phyloP scores from a whole-genome alignment of 2,797 vertebrate genomes.

The Ctenosaura bakeri region DNA sequence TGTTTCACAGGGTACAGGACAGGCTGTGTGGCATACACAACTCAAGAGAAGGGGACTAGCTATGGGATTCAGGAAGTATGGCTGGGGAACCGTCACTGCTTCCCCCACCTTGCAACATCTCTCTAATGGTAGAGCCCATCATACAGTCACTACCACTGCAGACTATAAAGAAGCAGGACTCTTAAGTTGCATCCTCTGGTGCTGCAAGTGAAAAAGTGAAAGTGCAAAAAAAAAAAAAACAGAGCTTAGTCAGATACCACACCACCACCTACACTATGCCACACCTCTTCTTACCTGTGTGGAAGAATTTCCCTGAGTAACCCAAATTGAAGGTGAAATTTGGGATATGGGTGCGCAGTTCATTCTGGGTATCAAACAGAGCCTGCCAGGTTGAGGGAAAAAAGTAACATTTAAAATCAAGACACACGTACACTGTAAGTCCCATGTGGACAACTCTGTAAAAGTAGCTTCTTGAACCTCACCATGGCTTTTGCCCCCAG shows the following conservation, averaged over 20 bases:
- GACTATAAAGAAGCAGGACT: no score
- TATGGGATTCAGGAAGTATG: background rate
- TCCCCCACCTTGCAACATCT: background rate
- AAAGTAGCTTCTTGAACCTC: background rate
- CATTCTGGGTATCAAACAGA: conserved; percentile 92
- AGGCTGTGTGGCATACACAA: background rate
- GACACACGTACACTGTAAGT: accelerated
- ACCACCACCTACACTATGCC: no score
- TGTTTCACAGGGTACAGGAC: background rate
- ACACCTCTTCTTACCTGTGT: conserved; percentile 88
- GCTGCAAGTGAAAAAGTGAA: background rate
- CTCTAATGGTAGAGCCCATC: background rate
- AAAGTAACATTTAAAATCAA: conserved; percentile 24
- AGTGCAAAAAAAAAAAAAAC: background rate
- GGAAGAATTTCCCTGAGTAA: conserved; percentile 99
- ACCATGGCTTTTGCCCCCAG: background rate
- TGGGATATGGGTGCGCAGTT: conserved; percentile 93
- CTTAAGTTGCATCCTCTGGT: no score
- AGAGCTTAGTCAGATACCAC: background rate
- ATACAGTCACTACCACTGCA: no score
- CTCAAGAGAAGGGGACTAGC: background rate
- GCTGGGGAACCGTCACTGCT: background rate
- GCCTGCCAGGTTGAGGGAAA: conserved; percentile 81
- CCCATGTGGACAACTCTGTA: background rate
- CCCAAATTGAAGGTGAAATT: conserved; percentile 99